Percentiles rank a stretch among this genome's conserved stretches.
Conservation (phyloP, 2,888 invertebrate genomes). For the Myathropa florea region DNA sequence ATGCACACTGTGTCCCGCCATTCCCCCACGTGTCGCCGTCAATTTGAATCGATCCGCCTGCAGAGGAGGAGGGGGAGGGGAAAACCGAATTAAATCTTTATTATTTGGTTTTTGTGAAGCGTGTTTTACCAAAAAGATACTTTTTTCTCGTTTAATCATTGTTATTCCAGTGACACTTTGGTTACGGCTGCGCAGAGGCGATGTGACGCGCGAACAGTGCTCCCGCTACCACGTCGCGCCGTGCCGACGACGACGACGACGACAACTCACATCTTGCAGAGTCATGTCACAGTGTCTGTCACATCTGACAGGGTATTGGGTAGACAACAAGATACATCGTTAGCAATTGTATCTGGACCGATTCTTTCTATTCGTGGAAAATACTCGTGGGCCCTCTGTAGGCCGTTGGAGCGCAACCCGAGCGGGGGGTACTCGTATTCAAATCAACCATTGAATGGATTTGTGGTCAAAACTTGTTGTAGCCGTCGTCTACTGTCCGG, state of each 20-base stretch:
- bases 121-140: constrained; percentile 43
- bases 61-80: background rate
- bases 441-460: constrained; percentile 46
- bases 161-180: constrained; percentile 38
- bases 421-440: constrained; percentile 8
- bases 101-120: constrained; percentile 6
- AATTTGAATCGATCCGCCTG: constrained; percentile 1
- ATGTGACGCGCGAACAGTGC: constrained; percentile 7
- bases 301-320: background rate
- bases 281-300: constrained; percentile 25
- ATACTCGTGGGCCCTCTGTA: background rate
- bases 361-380: constrained; percentile 5
- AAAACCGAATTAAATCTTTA: background rate
- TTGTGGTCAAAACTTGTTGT: constrained; percentile 35
- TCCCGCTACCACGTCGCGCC: background rate
- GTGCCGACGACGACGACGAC: background rate
- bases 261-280: constrained; percentile 8
- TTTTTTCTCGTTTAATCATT: constrained; percentile 36
- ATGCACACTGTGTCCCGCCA: background rate
- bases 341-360: constrained; percentile 34
- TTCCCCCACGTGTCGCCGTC: background rate
- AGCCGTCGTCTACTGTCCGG: background rate
- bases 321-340: constrained; percentile 46
- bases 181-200: background rate
- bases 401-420: background rate